Base-by-base conservation (phyloP, 2,888 invertebrate species). In the Ryuthela nishihirai region DNA sequence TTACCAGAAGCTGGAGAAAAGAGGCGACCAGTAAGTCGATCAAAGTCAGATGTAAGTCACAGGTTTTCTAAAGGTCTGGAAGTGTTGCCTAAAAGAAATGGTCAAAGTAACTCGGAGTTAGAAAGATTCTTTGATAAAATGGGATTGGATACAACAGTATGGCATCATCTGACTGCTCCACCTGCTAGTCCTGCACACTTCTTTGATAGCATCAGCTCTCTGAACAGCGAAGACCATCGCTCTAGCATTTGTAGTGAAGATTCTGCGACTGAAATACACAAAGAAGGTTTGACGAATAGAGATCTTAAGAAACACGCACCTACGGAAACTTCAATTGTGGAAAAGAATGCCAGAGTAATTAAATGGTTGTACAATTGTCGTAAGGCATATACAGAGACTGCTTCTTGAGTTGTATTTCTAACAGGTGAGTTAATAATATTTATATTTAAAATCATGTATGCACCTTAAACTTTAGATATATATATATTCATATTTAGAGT, bases 341-440 rank as follows among this genome's bases (percentile, higher is more conserved):
- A 95, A 75, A 81, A 92, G 24, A 95, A 95, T 77, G 95, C 95
- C 1, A 82, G 94, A 62, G 93, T 95, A 72, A 94, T 95, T 70
- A 95, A 95, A 76, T 95, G 94, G 95, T 84, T 95, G 72, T 93
- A 91, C 74, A 93, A 92, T 74, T 92, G 93, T 75, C 84, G n/a
- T n/a, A n/a, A n/a, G n/a, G n/a, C n/a, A n/a, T n/a, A n/a, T n/a
- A n/a, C n/a, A n/a, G n/a, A n/a, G n/a, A n/a, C n/a, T n/a, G n/a
- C n/a, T n/a, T n/a, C n/a, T n/a, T n/a, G n/a, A n/a, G n/a, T n/a
- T n/a, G n/a, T n/a, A n/a, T n/a, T n/a, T n/a, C n/a, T n/a, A n/a
- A n/a, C n/a, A n/a, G n/a, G n/a, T n/a, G n/a, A n/a, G n/a, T n/a
- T n/a, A n/a, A n/a, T n/a, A n/a, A n/a, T n/a, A n/a, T n/a, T n/a